Evolutionary conservation across 2,888 invertebrate species (phyloP).

Genomic region (Caenorhabditis sulstoni): DNA sequence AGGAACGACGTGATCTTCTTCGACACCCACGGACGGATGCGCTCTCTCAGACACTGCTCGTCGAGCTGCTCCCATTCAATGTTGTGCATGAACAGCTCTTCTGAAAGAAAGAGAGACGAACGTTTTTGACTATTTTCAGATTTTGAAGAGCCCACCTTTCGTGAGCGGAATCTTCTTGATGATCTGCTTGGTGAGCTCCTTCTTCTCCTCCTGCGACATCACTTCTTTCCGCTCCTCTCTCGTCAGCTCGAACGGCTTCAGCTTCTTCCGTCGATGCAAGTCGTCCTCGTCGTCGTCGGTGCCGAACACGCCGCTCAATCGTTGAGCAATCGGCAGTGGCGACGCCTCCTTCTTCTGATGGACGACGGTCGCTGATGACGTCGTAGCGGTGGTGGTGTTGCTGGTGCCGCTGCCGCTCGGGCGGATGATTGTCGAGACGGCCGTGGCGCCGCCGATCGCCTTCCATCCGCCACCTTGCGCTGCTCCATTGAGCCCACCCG

Average conservation of each 20-base stretch:
- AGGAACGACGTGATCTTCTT: constrained; percentile 88
- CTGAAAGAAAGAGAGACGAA: constrained; percentile 81
- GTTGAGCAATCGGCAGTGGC: constrained; percentile 47
- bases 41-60: constrained; percentile 90
- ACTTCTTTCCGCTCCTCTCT: constrained; percentile 76
- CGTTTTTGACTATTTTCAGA: too few species aligned
- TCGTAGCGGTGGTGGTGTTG: neutral
- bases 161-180: constrained; percentile 99
- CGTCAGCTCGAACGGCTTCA: constrained; percentile 78
- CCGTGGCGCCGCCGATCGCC: constrained; percentile 40
- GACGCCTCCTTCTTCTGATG: constrained; percentile 18
- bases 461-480: constrained; percentile 44
- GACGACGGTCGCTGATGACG: neutral
- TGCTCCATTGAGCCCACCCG: too few species aligned
- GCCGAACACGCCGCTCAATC: constrained; percentile 74
- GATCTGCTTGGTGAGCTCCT: constrained; percentile 94
- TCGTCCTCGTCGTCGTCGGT: constrained; percentile 77
- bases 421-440: constrained; percentile 3
- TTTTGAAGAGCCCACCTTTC: constrained; percentile 83
- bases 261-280: constrained; percentile 68
- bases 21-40: constrained; percentile 99
- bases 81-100: constrained; percentile 93
- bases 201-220: constrained; percentile 87
- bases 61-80: constrained; percentile 92
- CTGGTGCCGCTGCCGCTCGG: constrained; percentile 16